Percentiles rank a stretch among this genome's conserved stretches.
Evolutionary conservation across 2,888 invertebrate genomes (phyloP).

Genomic region (Agonopterix heracliana): DNA sequence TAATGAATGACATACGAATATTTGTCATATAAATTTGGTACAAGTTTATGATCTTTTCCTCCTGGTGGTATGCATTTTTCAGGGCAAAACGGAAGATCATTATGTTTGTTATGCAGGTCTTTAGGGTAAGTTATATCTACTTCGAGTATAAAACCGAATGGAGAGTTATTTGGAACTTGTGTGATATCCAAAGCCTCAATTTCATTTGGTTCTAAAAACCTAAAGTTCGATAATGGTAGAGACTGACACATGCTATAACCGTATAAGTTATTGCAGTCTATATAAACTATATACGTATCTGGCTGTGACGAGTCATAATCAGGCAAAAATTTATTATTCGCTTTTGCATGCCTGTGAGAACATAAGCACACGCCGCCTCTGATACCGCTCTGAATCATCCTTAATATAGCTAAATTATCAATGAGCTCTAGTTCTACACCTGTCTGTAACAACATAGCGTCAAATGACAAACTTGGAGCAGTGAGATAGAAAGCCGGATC

Average conservation of each 20-base stretch:
- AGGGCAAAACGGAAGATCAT: not conserved
- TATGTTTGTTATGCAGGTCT: not conserved
- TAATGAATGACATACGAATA: conserved; percentile 28
- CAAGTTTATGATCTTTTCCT: conserved; percentile 7
- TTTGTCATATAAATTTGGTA: conserved; percentile 23
- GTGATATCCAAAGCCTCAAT: not conserved
- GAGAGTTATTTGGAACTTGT: not conserved
- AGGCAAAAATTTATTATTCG: conserved; percentile 20
- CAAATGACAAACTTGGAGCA: no score
- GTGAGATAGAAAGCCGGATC: no score
- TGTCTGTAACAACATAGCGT: no score
- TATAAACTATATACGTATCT: conserved; percentile 21
- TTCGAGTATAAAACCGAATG: not conserved
- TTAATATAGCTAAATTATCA: no score
- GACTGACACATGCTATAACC: conserved; percentile 19
- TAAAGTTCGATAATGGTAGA: conserved; percentile 5
- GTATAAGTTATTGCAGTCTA: conserved; percentile 32
- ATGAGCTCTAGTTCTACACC: no score
- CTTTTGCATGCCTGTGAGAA: no score
- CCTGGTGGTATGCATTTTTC: conserved; percentile 3
- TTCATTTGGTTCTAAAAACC: no score
- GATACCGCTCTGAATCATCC: no score
- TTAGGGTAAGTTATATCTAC: no score
- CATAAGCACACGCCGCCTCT: no score
- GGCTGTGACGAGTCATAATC: conserved; percentile 15